These are phyloP conservation scores for Drosophila repleta DNA, from an alignment of 1,140 invertebrate genomes.

Conservation along the genomic window DNA sequence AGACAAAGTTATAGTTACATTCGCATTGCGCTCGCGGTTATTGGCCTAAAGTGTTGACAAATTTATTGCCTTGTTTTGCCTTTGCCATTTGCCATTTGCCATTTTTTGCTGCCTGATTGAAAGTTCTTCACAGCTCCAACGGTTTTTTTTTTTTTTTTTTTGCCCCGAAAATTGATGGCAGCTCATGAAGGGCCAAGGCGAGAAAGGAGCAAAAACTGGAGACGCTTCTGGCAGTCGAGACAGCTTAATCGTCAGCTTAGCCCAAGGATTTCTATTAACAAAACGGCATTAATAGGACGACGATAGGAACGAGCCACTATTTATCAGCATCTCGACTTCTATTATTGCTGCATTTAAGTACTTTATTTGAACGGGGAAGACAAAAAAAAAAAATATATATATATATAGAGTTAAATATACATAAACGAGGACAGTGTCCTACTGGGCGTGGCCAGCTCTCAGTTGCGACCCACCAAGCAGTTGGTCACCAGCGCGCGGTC, in stretches of 20 bases:
- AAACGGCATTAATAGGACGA: constrained; percentile 36
- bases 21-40: constrained; percentile 27
- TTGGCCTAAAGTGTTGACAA: constrained; percentile 72
- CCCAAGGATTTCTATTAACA: constrained; percentile 33
- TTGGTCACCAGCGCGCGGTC: constrained; percentile 39
- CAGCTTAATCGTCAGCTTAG: constrained; percentile 60
- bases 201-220: no score
- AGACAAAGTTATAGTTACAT: constrained; percentile 34
- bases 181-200: constrained; percentile 12
- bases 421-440: not conserved
- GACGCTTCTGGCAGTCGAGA: constrained; percentile 40
- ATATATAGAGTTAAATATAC: not conserved
- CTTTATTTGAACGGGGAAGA: constrained; percentile 5
- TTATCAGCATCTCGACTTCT: constrained; percentile 16
- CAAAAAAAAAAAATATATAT: no score
- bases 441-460: not conserved
- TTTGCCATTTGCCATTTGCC: constrained; percentile 25
- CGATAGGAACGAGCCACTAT: constrained; percentile 21
- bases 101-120: constrained; percentile 53
- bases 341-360: constrained; percentile 3
- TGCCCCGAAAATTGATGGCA: constrained; percentile 54
- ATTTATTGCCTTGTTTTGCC: constrained; percentile 77
- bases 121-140: constrained; percentile 50
- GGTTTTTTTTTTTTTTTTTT: no score
- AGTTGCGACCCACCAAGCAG: constrained; percentile 46